A percentile compares a stretch with the other conserved stretches of the same genome.
Conservation (phyloP, 1,140 invertebrate species). For the Colletes gigas region DNA sequence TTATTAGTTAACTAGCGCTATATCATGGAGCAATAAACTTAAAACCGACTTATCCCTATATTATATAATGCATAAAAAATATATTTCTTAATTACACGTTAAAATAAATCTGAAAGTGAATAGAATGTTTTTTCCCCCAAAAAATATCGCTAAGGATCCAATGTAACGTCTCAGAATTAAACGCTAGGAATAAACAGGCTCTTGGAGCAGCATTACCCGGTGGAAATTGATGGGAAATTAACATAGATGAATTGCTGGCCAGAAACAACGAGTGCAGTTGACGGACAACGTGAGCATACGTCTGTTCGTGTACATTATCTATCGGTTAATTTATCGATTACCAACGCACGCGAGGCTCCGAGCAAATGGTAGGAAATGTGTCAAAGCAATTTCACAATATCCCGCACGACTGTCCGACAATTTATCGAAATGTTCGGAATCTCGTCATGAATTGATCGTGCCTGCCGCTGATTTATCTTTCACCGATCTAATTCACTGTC, state of each 20-base stretch:
- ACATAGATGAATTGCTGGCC: slow-evolving; percentile 11
- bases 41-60: too few relatives aligned
- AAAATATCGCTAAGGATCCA: not conserved
- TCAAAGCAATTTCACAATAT: slow-evolving; percentile 49
- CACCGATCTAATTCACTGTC: slow-evolving; percentile 20
- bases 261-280: slow-evolving; percentile 23
- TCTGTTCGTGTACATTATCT: slow-evolving; percentile 35
- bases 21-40: too few relatives aligned
- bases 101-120: too few relatives aligned
- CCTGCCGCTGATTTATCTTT: slow-evolving; percentile 30
- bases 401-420: slow-evolving; percentile 34
- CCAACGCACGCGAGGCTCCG: not conserved
- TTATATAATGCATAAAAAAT: too few relatives aligned
- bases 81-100: too few relatives aligned
- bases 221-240: not conserved
- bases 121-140: not conserved
- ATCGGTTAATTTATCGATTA: slow-evolving; percentile 46
- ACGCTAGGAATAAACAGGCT: not conserved
- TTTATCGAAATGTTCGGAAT: slow-evolving; percentile 34
- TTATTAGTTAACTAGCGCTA: too few relatives aligned
- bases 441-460: slow-evolving; percentile 33
- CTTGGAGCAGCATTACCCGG: too few relatives aligned
- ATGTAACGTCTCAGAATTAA: too few relatives aligned
- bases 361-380: slow-evolving; percentile 40
- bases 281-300: slow-evolving; percentile 12